A percentile compares a stretch with the other conserved stretches of the same genome.
phyloP scores from a whole-genome alignment of 1,140 invertebrate genomes.

The Chironomus striatipennis region DNA sequence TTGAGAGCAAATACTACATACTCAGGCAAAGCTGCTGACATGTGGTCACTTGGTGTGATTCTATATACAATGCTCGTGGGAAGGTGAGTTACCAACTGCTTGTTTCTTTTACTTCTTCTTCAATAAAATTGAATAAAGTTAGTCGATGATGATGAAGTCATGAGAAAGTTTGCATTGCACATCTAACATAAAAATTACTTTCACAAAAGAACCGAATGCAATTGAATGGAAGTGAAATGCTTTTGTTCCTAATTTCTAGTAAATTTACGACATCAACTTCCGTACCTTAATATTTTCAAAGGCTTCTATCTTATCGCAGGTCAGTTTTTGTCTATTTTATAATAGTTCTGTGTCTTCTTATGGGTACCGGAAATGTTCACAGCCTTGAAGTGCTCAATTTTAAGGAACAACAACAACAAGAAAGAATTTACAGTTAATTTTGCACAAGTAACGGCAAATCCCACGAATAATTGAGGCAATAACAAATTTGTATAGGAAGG shows the following conservation, averaged over 20 bases:
- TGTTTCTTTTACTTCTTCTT: background rate
- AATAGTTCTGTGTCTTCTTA: background rate
- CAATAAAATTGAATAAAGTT: background rate
- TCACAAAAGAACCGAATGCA: too few relatives aligned
- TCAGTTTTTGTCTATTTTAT: background rate
- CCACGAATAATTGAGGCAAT: background rate
- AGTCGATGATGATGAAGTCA: background rate
- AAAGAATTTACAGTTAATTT: background rate
- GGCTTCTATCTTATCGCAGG: background rate
- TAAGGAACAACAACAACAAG: background rate
- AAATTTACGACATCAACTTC: background rate
- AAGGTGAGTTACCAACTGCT: constrained; percentile 45
- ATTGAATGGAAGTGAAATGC: too few relatives aligned
- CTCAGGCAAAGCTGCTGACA: constrained; percentile 87
- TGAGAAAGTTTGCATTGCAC: background rate
- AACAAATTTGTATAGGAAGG: too few relatives aligned
- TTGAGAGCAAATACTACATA: constrained; percentile 74
- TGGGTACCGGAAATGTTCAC: background rate
- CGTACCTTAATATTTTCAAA: background rate
- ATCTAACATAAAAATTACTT: background rate
- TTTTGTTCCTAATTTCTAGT: too few relatives aligned
- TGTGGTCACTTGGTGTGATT: constrained; percentile 94
- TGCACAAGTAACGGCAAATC: background rate
- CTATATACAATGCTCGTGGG: constrained; percentile 95
- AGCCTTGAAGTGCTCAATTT: background rate